phyloP scores from a whole-genome alignment of 1,140 invertebrate species.

The Pseudoatta argentina region DNA sequence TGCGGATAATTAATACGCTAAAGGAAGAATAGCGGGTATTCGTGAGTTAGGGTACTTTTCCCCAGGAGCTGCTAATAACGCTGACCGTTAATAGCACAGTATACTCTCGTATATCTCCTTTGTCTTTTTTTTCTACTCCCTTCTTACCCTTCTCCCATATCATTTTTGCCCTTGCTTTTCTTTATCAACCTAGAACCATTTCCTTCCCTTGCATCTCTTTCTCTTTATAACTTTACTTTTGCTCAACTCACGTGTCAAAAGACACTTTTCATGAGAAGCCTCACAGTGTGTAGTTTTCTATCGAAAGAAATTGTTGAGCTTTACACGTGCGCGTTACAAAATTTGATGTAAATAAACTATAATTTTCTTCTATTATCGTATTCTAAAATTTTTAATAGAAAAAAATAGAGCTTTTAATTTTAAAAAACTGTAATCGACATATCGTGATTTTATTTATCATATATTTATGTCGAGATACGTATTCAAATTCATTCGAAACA shows the following conservation, averaged over 20 bases:
- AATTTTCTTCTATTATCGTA: background rate
- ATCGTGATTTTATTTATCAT: background rate
- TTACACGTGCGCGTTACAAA: constrained; percentile 1
- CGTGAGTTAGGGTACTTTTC: background rate
- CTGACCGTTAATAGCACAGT: constrained; percentile 53
- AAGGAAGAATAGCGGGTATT: too few relatives aligned
- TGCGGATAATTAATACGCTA: too few relatives aligned
- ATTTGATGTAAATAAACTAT: background rate
- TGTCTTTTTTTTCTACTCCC: constrained; percentile 21
- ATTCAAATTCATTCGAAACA: background rate
- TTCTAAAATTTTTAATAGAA: background rate
- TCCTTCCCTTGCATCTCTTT: constrained; percentile 9
- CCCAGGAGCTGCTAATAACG: constrained; percentile 42
- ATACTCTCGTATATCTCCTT: constrained; percentile 29
- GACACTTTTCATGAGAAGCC: background rate
- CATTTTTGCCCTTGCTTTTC: background rate
- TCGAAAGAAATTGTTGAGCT: background rate
- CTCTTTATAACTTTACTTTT: background rate
- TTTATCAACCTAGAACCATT: background rate
- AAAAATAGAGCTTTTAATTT: background rate
- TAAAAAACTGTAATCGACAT: background rate
- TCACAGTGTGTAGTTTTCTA: background rate
- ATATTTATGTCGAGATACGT: background rate
- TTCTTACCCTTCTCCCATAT: background rate
- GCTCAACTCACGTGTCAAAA: constrained; percentile 17